Evolutionary conservation across 2,888 invertebrate genomes (phyloP), one percentile per base, ranked within the genome.

Genomic region (Tholera decimalis): DNA sequence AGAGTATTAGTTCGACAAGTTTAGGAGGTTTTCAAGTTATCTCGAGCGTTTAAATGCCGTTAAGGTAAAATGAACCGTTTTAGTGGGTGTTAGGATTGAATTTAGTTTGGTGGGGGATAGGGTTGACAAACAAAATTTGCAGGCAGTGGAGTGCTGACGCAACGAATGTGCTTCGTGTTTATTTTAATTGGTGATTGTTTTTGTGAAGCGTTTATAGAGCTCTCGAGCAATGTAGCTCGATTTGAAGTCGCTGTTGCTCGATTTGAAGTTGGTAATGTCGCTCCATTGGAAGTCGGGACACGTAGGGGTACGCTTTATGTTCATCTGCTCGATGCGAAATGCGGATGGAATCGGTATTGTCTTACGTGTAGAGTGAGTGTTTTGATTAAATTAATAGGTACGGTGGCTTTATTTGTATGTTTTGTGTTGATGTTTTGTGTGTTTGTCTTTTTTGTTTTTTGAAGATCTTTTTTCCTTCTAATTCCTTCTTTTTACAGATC

Each of bases 1-100:
- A 89, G 92, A 84, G 89, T 92, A 92, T 93, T 93, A 93, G 93
- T 93, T 92, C 91, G 91, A 92, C 92, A 92, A 92, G 89, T 92
- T 90, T 89, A 88, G 92, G 86, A 85, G 89, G 89, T 91, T 90
- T 90, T 89, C 88, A 84, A 89, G 90, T 89, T 89, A 92, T 92
- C 90, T 90, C 66, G 78, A 81, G 78, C 79, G 82, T 86, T 88
- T 82, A 83, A 80, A 69, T 74, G 60, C 20, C 55, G 58, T 50
- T 65, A 47, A 59, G 68, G 66, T 58, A 85, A 85, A 83, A 68
- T 79, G 55, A 37, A 69, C 84, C 74, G 49, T 82, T 73, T 49
- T 7, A 55, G 43, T 56, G 22, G 9, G 56, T 5, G 11, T 55
- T 83, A 82, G 51, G 75, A 77, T 79, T 67, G 66, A 75, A 61